Evolutionary conservation across 2,113 vertebrate genomes (phyloP), one percentile per base, ranked within the genome.

Genomic region (Octodon degus): DNA sequence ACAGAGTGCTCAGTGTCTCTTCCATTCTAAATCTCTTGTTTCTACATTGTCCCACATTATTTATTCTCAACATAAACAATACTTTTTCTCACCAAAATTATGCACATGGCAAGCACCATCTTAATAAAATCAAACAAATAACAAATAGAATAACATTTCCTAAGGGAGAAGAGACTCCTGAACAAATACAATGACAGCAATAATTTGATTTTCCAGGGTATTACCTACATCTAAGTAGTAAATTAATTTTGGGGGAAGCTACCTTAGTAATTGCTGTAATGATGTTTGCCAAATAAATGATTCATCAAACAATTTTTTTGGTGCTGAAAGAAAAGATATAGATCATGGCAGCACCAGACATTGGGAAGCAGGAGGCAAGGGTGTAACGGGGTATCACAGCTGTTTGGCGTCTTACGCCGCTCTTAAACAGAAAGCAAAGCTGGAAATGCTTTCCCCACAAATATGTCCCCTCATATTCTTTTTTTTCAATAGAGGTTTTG

Each of bases 351-450:
- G 87, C 12, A 83, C 68, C 30, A 24, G 37, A n/a, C 74, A 5
- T n/a, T 68, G 84, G 74, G 84, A 70, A 76, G 47, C 0, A 25
- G 63, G 17, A 13, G 30, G 30, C 30, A 0, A 24, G 55, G 22
- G 7, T 20, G 9, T 34, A n/a, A 3, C 2, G 30, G 58, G 7
- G 24, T 58, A 58, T 58, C 55, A 58, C 16, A 34, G 34, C 62
- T 80, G 7, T 2, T 5, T 32, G 86, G 70, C 63, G 70, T n/a
- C 47, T 70, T 70, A 43, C 79, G 62, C 22, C 40, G 87, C 72
- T 14, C 50, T 82, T 60, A 2, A 32, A 79, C 88, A 88, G 72
- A 67, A 97, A 91, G 47, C 50, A 19, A 93, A 93, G 19, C 76
- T n/a, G 5, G 55, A 55, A 58, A 6, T 0, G 11, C 55, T 47